These are phyloP conservation scores for Polymixis flavicincta DNA, from an alignment of 2,888 invertebrate species.

Conservation along the genomic window DNA sequence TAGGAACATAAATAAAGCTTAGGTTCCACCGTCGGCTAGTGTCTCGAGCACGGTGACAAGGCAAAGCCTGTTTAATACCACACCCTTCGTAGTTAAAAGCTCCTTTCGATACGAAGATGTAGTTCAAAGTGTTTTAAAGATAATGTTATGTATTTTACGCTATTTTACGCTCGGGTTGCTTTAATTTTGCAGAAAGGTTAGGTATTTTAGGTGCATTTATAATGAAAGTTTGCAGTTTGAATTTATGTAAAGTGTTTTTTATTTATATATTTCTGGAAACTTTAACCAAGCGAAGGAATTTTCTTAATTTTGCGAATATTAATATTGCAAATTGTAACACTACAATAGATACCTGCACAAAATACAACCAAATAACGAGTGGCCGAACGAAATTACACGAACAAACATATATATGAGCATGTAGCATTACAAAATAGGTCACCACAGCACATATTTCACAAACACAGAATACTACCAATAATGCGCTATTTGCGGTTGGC, in stretches of 20 bases:
- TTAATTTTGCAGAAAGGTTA: slow-evolving; percentile 48
- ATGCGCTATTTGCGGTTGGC: slow-evolving; percentile 67
- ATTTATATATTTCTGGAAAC: no score
- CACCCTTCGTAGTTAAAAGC: slow-evolving; percentile 63
- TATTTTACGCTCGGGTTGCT: slow-evolving; percentile 46
- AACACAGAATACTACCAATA: slow-evolving; percentile 62
- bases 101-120: slow-evolving; percentile 60
- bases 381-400: slow-evolving; percentile 10
- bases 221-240: neutral
- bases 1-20: slow-evolving; percentile 67
- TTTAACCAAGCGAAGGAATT: neutral
- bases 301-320: neutral
- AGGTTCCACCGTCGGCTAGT: slow-evolving; percentile 58
- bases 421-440: slow-evolving; percentile 29
- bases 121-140: slow-evolving; percentile 62
- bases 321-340: neutral
- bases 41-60: slow-evolving; percentile 63
- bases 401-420: slow-evolving; percentile 22
- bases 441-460: slow-evolving; percentile 56
- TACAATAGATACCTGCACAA: neutral
- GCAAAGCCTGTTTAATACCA: slow-evolving; percentile 64
- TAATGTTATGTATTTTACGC: slow-evolving; percentile 51
- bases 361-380: neutral
- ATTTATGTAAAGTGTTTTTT: neutral
- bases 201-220: neutral